Evolutionary conservation across 2,888 invertebrate species (phyloP).

Genomic region (Nomada hirtipes): DNA sequence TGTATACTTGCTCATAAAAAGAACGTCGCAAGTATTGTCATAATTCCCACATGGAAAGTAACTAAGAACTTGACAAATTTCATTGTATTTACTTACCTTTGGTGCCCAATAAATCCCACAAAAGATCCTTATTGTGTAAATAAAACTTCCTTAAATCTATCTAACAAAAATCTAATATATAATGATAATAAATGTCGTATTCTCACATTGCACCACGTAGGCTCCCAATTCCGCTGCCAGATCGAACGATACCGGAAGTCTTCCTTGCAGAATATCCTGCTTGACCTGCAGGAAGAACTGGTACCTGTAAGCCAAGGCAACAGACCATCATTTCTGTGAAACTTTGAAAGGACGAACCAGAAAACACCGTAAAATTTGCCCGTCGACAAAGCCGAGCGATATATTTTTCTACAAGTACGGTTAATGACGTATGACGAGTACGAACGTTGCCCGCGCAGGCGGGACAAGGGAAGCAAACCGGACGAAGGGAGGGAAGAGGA

Average conservation of each 20-base stretch:
- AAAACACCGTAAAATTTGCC: neutral
- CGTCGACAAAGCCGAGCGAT: slow-evolving; percentile 5
- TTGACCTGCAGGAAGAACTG: slow-evolving; percentile 98
- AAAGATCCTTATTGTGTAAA: neutral
- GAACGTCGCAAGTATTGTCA: neutral
- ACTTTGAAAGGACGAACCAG: neutral
- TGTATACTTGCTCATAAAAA: neutral
- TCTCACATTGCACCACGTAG: slow-evolving; percentile 97
- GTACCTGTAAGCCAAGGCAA: slow-evolving; percentile 88
- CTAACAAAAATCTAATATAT: neutral
- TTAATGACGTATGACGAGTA: slow-evolving; percentile 41
- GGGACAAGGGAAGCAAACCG: slow-evolving; percentile 7
- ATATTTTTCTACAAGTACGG: slow-evolving; percentile 11
- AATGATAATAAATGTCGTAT: neutral
- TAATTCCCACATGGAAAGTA: neutral
- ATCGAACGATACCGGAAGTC: slow-evolving; percentile 95
- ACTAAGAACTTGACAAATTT: neutral
- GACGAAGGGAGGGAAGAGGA: neutral
- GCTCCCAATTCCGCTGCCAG: slow-evolving; percentile 96
- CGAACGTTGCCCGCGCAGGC: slow-evolving; percentile 2
- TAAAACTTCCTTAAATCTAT: neutral
- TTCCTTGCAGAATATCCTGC: slow-evolving; percentile 97
- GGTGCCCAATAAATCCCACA: neutral
- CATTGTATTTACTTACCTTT: neutral
- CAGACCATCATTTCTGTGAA: neutral